Evolutionary conservation across 2,888 invertebrate species (phyloP).

Genomic region (Hirtodrosophila cameraria): DNA sequence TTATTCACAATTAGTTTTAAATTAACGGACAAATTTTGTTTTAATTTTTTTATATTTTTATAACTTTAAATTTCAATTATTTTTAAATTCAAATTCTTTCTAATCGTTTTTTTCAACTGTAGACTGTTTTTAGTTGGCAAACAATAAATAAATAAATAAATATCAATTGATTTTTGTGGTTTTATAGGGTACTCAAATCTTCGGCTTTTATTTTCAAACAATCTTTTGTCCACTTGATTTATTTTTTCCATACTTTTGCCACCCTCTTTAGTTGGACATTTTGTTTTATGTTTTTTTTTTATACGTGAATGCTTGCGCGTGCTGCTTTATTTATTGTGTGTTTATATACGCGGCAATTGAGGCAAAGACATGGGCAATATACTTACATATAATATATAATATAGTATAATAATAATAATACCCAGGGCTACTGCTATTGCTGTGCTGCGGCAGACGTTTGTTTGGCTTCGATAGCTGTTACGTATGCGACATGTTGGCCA

Average conservation of each 20-base stretch:
- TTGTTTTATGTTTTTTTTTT: slow-evolving; percentile 44
- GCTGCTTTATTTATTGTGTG: slow-evolving; percentile 61
- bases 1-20: too few relatives aligned
- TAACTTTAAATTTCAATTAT: too few relatives aligned
- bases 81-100: too few relatives aligned
- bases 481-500: slow-evolving; percentile 42
- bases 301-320: slow-evolving; percentile 34
- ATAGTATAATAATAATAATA: slow-evolving; percentile 30
- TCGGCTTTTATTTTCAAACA: neutral
- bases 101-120: too few relatives aligned
- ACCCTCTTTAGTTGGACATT: slow-evolving; percentile 39
- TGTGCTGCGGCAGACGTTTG: slow-evolving; percentile 25
- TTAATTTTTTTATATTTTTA: too few relatives aligned
- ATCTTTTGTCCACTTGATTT: neutral
- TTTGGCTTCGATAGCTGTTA: slow-evolving; percentile 49
- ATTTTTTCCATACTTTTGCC: slow-evolving; percentile 1
- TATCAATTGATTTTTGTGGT: too few relatives aligned
- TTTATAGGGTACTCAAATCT: neutral
- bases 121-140: too few relatives aligned
- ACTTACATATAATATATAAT: slow-evolving; percentile 22
- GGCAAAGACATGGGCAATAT: slow-evolving; percentile 48
- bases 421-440: slow-evolving; percentile 19
- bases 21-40: too few relatives aligned
- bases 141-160: too few relatives aligned
- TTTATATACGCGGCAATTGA: slow-evolving; percentile 58